Base-by-base conservation (phyloP, 2,888 invertebrate genomes). In the Encarsia formosa region DNA sequence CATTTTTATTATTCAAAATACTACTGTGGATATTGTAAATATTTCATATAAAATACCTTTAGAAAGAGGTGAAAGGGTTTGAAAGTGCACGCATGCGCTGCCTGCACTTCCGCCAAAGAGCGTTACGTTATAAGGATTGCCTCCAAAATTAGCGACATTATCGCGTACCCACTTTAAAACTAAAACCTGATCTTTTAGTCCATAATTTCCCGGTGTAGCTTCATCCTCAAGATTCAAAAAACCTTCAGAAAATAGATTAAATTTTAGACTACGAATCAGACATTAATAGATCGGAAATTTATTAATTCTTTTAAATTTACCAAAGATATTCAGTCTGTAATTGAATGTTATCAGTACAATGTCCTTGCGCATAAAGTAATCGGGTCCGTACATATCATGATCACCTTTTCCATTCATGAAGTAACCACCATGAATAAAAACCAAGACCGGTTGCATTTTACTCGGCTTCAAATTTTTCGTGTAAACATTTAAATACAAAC, bases 291-390 rank as follows among this genome's bases (percentile, higher is more conserved):
- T 29, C 8, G 8, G 8, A 29, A 13, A 29, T 29, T 29, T 29
- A 13, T 29, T 9, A 9, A 13, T 13, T n/a, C n/a, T n/a, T n/a
- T n/a, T n/a, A n/a, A n/a, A n/a, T n/a, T 31, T 52, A 69, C 67
- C 66, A 59, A 46, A 44, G 16, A 59, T 49, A 4, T 61, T 58
- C 2, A 54, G 22, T 19, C 71, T 63, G 52, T 70, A 72, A 61
- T 72, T 72, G 11, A 70, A 24, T 4, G 68, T 66, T 5, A 72
- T 70, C 2, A 71, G 48, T 3, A 71, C 57, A 6, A 70, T 45
- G 19, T 69, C 62, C 31, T 63, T 65, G 15, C 58, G 58, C 11
- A 72, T 13, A 13, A 72, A 57, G 43, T 65, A 69, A 54, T 70
- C 69, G 0, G 70, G 68, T 3, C 65, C 65, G 26, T 60, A 66